A percentile compares a stretch with the other conserved stretches of the same genome.
These are phyloP conservation scores for Diadumene lineata DNA, from an alignment of 92 coral and sea anemone species.

Conservation along the genomic window DNA sequence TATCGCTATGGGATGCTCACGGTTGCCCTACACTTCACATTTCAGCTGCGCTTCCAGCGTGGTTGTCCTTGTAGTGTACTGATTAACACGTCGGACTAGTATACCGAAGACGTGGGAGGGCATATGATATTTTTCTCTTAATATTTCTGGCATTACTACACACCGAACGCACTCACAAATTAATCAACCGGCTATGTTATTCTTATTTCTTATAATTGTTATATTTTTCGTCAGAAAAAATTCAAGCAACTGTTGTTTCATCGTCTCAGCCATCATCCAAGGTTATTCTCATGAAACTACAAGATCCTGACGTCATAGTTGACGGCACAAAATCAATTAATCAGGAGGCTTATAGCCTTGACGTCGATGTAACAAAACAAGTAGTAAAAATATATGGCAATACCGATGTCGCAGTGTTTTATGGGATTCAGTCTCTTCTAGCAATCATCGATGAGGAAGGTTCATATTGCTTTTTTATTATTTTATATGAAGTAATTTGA, in stretches of 20 bases:
- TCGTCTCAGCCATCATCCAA: slow-evolving; percentile 24
- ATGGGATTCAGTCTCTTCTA: slow-evolving; percentile 82
- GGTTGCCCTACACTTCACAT: no score
- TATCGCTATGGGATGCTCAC: no score
- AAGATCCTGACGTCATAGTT: slow-evolving; percentile 26
- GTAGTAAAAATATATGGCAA: slow-evolving; percentile 55
- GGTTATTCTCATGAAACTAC: slow-evolving; percentile 13
- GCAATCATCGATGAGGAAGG: slow-evolving; percentile 49
- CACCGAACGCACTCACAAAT: no score
- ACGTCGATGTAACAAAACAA: slow-evolving; percentile 35
- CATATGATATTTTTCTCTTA: no score
- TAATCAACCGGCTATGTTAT: no score
- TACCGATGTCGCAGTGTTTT: slow-evolving; percentile 68
- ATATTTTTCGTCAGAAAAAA: background rate
- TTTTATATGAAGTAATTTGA: no score
- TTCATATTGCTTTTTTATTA: slow-evolving; percentile 3
- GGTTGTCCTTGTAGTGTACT: no score
- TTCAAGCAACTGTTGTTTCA: background rate
- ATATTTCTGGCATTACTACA: no score
- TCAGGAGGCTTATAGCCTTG: slow-evolving; percentile 65
- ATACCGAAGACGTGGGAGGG: no score
- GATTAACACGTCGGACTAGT: no score
- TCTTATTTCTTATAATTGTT: background rate
- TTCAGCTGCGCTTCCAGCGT: no score
- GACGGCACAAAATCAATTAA: slow-evolving; percentile 34